Conservation (phyloP, 2,888 invertebrate genomes). For the Tryphoninae sp. region DNA sequence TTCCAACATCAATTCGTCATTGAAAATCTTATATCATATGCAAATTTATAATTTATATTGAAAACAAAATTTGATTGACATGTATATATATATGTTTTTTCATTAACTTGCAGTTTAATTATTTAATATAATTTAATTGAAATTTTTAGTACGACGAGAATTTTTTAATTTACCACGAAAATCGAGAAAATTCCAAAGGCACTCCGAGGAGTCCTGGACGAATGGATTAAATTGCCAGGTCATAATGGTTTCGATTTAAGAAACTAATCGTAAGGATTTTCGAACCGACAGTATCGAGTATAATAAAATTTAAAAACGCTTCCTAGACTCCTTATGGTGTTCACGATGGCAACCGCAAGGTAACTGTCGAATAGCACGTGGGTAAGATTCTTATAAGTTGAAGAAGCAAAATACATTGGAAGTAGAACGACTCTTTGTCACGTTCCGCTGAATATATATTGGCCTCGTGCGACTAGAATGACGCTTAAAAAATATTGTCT, state of each 20-base stretch:
- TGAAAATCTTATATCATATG: no score
- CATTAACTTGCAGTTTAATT: background rate
- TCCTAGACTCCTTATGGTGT: conserved; percentile 7
- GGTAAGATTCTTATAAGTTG: conserved; percentile 54
- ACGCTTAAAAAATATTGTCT: no score
- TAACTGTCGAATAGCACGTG: conserved; percentile 51
- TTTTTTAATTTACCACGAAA: conserved; percentile 38
- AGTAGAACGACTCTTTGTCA: conserved; percentile 6
- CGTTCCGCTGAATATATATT: background rate
- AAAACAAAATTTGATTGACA: no score
- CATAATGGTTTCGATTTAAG: conserved; percentile 33
- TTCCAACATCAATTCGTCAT: background rate
- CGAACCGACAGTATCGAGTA: background rate
- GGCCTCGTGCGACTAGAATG: background rate
- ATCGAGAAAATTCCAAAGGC: conserved; percentile 31
- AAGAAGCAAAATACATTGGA: conserved; percentile 13
- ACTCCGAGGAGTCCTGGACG: conserved; percentile 18
- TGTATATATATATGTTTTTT: background rate
- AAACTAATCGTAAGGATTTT: background rate
- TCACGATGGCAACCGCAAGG: conserved; percentile 29
- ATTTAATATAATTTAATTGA: background rate
- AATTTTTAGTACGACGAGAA: background rate
- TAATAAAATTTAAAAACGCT: background rate
- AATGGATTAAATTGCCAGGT: conserved; percentile 43
- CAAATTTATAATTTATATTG: no score